A percentile compares a stretch with the other conserved stretches of the same genome.
Evolutionary conservation across 2,888 invertebrate species (phyloP).

Genomic region (Coronaproctus castanopsis): DNA sequence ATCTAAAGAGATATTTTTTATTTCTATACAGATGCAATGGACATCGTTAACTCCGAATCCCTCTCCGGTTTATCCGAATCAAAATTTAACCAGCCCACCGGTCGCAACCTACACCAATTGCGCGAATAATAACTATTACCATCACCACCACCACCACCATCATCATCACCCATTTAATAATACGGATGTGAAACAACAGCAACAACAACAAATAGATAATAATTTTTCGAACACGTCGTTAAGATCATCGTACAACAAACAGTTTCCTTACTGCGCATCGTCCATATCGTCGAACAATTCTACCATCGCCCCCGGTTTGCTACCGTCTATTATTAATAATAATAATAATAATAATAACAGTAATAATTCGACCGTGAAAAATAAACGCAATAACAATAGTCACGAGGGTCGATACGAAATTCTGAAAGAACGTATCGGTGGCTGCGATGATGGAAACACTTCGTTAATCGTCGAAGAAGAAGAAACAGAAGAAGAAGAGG

Average conservation of each 20-base stretch:
- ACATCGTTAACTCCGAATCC: slow-evolving; percentile 13
- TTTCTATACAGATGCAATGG: slow-evolving; percentile 6
- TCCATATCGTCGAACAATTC: too few species aligned
- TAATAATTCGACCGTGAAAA: neutral
- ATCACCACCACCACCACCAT: too few species aligned
- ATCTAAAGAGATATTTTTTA: too few species aligned
- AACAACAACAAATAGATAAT: too few species aligned
- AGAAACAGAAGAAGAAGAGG: neutral
- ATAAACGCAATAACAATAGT: neutral
- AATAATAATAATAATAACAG: too few species aligned
- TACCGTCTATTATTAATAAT: neutral
- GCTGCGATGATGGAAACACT: too few species aligned
- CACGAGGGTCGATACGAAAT: neutral
- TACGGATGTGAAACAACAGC: neutral
- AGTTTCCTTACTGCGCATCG: neutral
- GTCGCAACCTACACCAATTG: neutral
- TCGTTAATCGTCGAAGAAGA: too few species aligned
- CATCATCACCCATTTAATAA: neutral
- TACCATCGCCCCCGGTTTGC: slow-evolving; percentile 2
- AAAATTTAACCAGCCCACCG: slow-evolving; percentile 2
- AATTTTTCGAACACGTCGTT: slow-evolving; percentile 23
- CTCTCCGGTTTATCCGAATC: slow-evolving; percentile 15
- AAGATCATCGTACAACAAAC: slow-evolving; percentile 24
- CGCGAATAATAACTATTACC: too few species aligned
- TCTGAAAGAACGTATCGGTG: too few species aligned